These are phyloP conservation scores for Oryctes rhinoceros DNA, from an alignment of 1,140 invertebrate species.

Conservation along the genomic window DNA sequence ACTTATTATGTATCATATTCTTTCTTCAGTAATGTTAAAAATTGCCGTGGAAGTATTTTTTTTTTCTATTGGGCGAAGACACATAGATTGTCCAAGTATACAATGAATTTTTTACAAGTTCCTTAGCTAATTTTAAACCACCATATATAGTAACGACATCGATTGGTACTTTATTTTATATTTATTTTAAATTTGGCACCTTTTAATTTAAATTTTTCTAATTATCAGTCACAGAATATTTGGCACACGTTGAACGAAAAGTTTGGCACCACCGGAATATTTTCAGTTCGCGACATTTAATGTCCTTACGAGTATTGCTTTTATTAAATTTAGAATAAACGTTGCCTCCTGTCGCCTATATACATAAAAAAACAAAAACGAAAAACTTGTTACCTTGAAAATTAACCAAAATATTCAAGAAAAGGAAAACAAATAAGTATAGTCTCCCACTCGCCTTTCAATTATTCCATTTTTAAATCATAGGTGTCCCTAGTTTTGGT, in stretches of 20 bases:
- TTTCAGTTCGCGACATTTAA: conserved; percentile 32
- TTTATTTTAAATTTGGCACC: background rate
- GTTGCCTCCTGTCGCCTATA: background rate
- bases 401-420: background rate
- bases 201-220: background rate
- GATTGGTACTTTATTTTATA: background rate
- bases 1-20: no score
- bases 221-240: conserved; percentile 22
- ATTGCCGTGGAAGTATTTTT: background rate
- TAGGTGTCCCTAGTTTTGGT: no score
- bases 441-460: background rate
- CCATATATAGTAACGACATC: background rate
- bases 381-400: background rate
- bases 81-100: conserved; percentile 10
- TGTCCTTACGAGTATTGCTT: background rate
- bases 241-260: conserved; percentile 32
- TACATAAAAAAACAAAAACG: background rate
- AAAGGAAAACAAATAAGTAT: background rate
- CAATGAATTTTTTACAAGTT: background rate
- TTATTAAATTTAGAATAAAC: conserved; percentile 27
- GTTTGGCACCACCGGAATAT: background rate
- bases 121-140: background rate
- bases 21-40: no score
- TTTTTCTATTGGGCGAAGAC: background rate
- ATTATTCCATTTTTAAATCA: no score